Base-by-base conservation (phyloP, 2,113 vertebrate genomes). In the Buteo buteo region DNA sequence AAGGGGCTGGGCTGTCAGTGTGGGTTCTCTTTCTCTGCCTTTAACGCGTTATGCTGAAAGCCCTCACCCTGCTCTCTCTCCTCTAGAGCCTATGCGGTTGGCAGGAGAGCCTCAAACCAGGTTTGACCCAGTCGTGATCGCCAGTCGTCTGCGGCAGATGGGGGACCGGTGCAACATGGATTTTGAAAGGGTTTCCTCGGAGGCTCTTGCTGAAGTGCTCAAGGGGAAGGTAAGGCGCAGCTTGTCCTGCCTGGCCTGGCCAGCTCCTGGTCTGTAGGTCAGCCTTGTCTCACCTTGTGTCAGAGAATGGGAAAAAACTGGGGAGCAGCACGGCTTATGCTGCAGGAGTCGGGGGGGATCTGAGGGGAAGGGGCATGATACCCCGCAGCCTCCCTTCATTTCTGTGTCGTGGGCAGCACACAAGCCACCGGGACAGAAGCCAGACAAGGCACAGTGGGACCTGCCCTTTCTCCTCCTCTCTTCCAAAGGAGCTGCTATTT, bases 111-210 rank as follows among this genome's bases (percentile, higher is more conserved):
- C 26, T 7, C 22, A 13, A 21, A 28, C 5, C 64, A 28, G 12
- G 11, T 98, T 98, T 28, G 95, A 98, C 5, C 77, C 85, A 4
- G 72, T 26, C 28, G 18, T 82, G 58, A 28, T 98, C n/a, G 97
- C 72, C 64, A 90, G 86, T 13, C 94, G 83, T 20, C 96, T 98
- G 88, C 81, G 66, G 62, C 47, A 7, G 65, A 36, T 98, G 34
- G 97, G 96, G 52, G 98, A 98, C 38, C 9, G 80, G 80, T 96
- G 90, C 94, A 97, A 97, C 36, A 17, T 22, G 73, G 97, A 98
- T 25, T 17, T 98, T n/a, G 96, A 97, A 70, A 36, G 24, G 42
- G 20, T 80, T 81, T 92, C 36, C 52, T 65, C 45, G 31, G 52
- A 34, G 2, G 1, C 88, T 58, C 82, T 97, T 26, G 26, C 16